Evolutionary conservation across 2,888 invertebrate genomes (phyloP).

Genomic region (Apotomis capreana): DNA sequence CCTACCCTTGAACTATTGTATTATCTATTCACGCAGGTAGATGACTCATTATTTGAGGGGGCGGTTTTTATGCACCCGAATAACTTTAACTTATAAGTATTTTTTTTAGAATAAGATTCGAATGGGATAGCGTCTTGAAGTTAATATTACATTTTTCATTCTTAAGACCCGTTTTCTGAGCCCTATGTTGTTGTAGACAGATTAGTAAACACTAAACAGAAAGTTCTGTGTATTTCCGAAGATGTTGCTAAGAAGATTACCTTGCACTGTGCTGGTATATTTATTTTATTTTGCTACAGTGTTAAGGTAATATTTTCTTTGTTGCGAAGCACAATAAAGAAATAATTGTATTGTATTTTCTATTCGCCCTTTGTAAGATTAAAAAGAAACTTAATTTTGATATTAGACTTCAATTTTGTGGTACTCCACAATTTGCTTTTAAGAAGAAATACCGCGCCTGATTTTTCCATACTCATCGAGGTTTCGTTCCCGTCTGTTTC

Average conservation of each 20-base stretch:
- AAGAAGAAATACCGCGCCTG: too few species aligned
- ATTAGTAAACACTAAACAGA: too few species aligned
- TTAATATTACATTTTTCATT: conserved; percentile 6
- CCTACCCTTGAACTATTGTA: conserved; percentile 46
- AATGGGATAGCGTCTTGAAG: conserved; percentile 17
- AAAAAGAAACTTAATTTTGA: too few species aligned
- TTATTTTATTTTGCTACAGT: neutral
- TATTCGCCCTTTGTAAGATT: neutral
- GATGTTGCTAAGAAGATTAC: neutral
- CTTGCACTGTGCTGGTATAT: neutral
- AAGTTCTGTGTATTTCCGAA: neutral
- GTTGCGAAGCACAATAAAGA: neutral
- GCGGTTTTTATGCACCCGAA: conserved; percentile 31
- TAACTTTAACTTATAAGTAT: conserved; percentile 24
- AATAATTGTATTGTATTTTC: neutral
- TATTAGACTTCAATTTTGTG: too few species aligned
- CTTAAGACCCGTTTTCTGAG: neutral
- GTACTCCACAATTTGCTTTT: too few species aligned
- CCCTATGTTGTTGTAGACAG: neutral
- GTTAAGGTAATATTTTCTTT: neutral
- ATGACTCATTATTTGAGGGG: conserved; percentile 49
- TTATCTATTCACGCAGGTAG: conserved; percentile 54
- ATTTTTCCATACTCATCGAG: too few species aligned
- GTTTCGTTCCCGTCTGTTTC: too few species aligned
- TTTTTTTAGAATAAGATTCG: conserved; percentile 22